These are phyloP conservation scores for Tetrax tetrax DNA, from an alignment of 2,113 vertebrate genomes.

Conservation along the genomic window DNA sequence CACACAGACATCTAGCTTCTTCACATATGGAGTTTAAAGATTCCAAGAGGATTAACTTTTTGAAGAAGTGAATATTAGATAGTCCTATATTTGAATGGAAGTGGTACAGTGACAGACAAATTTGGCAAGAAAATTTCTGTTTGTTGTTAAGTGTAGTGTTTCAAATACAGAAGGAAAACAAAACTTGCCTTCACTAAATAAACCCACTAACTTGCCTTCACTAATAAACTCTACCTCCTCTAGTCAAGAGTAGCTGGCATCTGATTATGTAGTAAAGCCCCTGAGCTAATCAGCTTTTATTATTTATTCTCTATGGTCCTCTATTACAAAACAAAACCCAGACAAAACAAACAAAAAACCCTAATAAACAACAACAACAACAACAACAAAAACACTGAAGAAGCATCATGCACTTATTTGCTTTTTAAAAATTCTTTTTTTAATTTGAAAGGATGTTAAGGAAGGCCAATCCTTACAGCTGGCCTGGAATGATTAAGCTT, in stretches of 20 bases:
- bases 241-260: not conserved
- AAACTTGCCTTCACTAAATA: not conserved
- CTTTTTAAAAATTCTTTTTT: not conserved
- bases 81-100: not conserved
- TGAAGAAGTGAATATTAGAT: conserved; percentile 13
- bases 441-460: not conserved
- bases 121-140: not conserved
- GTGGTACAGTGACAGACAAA: not conserved
- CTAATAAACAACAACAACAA: not conserved
- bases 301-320: not conserved
- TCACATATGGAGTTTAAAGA: not conserved
- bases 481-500: not conserved
- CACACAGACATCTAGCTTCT: not conserved
- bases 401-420: not conserved
- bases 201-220: not conserved
- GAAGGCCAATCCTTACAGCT: not conserved
- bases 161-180: not conserved
- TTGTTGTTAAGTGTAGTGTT: not conserved
- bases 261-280: not conserved
- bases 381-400: rapidly evolving
- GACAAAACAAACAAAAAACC: not conserved
- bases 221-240: not conserved
- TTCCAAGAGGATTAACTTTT: conserved; percentile 38
- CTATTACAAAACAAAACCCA: not conserved
- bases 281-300: not conserved